These are phyloP conservation scores for Pipra filicauda DNA, from an alignment of 2,113 vertebrate species.

Conservation along the genomic window DNA sequence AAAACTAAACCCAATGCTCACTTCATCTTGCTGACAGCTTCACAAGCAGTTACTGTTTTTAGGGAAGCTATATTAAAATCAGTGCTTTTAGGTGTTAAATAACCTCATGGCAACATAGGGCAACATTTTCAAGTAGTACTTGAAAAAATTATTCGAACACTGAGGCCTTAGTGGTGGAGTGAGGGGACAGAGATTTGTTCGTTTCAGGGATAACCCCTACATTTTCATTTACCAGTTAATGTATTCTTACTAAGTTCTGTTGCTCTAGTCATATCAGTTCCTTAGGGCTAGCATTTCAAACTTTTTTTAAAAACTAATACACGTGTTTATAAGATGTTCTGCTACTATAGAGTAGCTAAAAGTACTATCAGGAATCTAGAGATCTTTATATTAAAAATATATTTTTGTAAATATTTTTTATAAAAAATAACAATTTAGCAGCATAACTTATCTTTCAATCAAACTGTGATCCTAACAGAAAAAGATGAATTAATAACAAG, in stretches of 20 bases:
- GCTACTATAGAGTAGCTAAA: not conserved
- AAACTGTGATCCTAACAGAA: not conserved
- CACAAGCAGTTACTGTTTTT: fast-evolving
- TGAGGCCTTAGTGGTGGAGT: not conserved
- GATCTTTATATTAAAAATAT: not conserved
- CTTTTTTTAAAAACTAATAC: not conserved
- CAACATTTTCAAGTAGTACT: not conserved
- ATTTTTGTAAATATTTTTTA: not conserved
- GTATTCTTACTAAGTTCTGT: not conserved
- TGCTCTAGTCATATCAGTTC: not conserved
- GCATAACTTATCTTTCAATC: not conserved
- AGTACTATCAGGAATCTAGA: not conserved
- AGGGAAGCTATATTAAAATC: not conserved
- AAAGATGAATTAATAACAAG: not conserved
- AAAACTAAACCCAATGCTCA: not conserved
- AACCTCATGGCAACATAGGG: not conserved
- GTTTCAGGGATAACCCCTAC: not conserved
- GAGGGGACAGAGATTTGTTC: not conserved
- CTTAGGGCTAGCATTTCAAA: not conserved
- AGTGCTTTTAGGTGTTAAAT: not conserved
- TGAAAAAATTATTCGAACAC: not conserved
- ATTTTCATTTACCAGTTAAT: not conserved
- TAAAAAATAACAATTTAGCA: not conserved
- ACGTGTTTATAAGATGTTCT: not conserved
- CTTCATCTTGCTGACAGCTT: not conserved